Base-by-base conservation (phyloP, 2,113 vertebrate genomes). In the Australoheros scitulus region DNA sequence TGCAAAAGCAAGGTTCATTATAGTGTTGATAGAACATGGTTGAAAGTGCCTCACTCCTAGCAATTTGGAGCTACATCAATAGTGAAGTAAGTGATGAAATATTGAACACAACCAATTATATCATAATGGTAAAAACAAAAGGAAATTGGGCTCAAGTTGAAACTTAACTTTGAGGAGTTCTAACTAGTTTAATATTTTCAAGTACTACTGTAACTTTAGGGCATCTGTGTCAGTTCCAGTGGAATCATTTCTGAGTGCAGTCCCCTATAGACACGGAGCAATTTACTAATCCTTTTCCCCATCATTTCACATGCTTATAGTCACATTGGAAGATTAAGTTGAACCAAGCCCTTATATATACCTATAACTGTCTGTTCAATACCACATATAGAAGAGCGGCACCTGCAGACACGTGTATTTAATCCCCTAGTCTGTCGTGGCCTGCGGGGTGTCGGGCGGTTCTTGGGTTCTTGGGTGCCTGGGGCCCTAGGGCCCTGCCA, bases 201-300 rank as follows among this genome's bases (percentile, higher is more conserved):
- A 57, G 47, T 7, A 29, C 38, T 43, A 41, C 80, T 72, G 26
- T 76, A 75, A 57, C 47, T 70, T 79, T 34, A n/a, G 52, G 50
- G 36, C 58, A 18, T 43, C 29, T 9, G 4, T 65, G 80, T 77
- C 38, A 79, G 0, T 43, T 77, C 24, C 52, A 64, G 52, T 84
- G 4, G 10, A 50, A 52, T 43, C n/a, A 17, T 41, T 83, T 81
- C 24, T 14, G n/a, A 79, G 43, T 26, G 29, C 29, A 3, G 36
- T 24, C 43, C 34, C 74, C 76, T n/a, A 0, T 36, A 83, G 81
- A 82, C 32, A 59, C 26, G 41, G 60, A 76, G 75, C 32, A 36
- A 47, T 87, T 52, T 36, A 26, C 83, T 76, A 90, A 88, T 85
- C 85, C 72, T 76, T 89, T 85, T 70, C 81, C 74, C 47, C 22